These are phyloP conservation scores for Euphonia xanthogaster DNA, from an alignment of 2,797 vertebrate genomes.

Conservation along the genomic window DNA sequence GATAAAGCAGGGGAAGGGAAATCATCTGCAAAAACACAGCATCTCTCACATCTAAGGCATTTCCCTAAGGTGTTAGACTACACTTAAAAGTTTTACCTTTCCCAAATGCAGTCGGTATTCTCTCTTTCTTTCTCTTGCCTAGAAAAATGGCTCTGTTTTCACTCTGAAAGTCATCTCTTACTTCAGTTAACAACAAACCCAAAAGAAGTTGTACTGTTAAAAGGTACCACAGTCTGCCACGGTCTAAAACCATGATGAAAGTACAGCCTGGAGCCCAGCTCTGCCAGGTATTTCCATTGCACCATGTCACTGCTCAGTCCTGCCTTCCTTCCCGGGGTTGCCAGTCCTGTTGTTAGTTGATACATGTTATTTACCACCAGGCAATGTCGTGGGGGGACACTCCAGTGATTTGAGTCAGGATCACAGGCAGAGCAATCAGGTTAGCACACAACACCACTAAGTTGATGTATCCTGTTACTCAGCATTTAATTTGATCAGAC, in stretches of 20 bases:
- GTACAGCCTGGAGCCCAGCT: background rate
- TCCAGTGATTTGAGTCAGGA: background rate
- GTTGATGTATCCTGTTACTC: background rate
- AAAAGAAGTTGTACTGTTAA: background rate
- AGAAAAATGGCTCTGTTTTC: background rate
- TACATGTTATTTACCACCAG: background rate
- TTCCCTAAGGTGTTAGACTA: conserved; percentile 10
- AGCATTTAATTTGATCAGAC: background rate
- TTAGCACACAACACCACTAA: background rate
- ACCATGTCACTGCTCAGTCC: background rate
- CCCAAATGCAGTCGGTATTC: background rate
- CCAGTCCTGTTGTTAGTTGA: rapidly evolving
- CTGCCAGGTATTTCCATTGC: background rate
- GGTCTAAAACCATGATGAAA: background rate
- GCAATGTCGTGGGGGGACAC: background rate
- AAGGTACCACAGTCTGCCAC: background rate
- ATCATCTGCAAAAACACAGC: background rate
- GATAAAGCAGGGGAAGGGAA: conserved; percentile 9
- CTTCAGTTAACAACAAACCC: background rate
- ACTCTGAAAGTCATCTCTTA: background rate
- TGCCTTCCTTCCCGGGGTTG: background rate
- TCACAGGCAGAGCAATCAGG: background rate
- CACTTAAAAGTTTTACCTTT: background rate
- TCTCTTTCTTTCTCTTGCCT: background rate
- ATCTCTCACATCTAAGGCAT: background rate